Conservation (phyloP, 2,113 vertebrate species). For the Halichoerus grypus region DNA sequence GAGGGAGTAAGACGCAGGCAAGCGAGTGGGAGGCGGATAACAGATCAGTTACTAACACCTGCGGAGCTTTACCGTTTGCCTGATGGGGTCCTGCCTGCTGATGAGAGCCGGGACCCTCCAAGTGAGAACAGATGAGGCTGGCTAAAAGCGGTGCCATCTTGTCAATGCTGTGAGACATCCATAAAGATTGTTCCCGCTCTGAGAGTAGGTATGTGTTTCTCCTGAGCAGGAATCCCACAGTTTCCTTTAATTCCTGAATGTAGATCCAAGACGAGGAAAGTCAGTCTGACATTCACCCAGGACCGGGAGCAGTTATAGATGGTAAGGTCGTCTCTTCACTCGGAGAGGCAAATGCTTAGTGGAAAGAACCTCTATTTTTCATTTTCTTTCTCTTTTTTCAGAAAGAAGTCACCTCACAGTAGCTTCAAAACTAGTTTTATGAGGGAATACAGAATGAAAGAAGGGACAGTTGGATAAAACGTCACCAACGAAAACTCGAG, state of each 20-base stretch:
- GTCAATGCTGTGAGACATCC: background rate
- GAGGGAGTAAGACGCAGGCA: background rate
- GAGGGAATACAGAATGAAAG: background rate
- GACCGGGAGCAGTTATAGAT: accelerated
- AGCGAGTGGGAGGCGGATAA: background rate
- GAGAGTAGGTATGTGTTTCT: constrained; percentile 33
- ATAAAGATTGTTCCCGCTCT: background rate
- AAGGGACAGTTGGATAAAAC: background rate
- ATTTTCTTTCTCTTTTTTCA: background rate
- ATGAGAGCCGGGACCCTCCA: constrained; percentile 3
- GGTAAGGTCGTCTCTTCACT: background rate
- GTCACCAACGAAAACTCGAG: background rate
- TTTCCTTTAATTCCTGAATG: constrained; percentile 75
- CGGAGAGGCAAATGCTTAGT: background rate
- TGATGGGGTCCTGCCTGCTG: background rate
- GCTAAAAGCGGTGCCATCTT: constrained; percentile 54
- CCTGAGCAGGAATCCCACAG: constrained; percentile 76
- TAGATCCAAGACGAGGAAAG: background rate
- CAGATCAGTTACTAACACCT: background rate
- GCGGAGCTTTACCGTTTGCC: background rate
- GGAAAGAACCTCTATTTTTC: background rate
- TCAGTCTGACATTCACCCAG: background rate
- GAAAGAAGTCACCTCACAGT: background rate
- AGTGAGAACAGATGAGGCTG: constrained; percentile 22
- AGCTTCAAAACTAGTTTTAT: constrained; percentile 6